Base-by-base conservation (phyloP, 2,888 invertebrate species). In the Phytoseiulus persimilis region DNA sequence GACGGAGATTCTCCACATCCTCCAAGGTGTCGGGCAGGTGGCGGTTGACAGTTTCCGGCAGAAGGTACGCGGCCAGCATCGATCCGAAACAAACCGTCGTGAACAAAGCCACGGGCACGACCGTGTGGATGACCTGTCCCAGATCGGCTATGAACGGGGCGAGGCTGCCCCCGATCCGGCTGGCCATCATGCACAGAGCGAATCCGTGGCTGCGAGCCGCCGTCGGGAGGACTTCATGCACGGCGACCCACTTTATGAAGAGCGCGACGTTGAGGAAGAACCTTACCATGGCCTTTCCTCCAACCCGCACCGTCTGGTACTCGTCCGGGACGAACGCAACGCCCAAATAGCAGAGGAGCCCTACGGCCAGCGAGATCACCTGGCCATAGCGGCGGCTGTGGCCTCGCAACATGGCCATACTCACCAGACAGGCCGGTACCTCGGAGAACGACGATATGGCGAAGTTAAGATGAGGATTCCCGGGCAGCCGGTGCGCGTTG, bases 161-260 rank as follows among this genome's bases (percentile, higher is more conserved):
- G 1, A 33, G 1, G 11, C 5, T 31, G n/a, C 39, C 87, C n/a
- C 87, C 87, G 33, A 33, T 23, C 33, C 87, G 28, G 31, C 9
- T 33, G n/a, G 32, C 87, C 87, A 87, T 87, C 87, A 33, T 87
- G 32, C 0, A 32, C 5, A 87, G 14, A 5, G 87, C 33, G 32
- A 33, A 87, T 32, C 32, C 87, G n/a, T 33, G 33, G 5, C 87
- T 87, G n/a, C 87, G 87, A 33, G 33, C 33, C 3, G 87, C 33
- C 23, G 87, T 87, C 23, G 87, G 87, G 39, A 33, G 32, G 32
- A 87, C 14, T 23, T 87, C 87, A 18, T 87, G 87, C 5, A 45
- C 87, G 6, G 32, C 33, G 87, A 33, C 87, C 87, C 87, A 87
- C n/a, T 33, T 87, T 3, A 87, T 33, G 33, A 87, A 87, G 28